Evolutionary conservation across 2,888 invertebrate species (phyloP), one percentile per base, ranked within the genome.

Genomic region (Heliconius hortense): DNA sequence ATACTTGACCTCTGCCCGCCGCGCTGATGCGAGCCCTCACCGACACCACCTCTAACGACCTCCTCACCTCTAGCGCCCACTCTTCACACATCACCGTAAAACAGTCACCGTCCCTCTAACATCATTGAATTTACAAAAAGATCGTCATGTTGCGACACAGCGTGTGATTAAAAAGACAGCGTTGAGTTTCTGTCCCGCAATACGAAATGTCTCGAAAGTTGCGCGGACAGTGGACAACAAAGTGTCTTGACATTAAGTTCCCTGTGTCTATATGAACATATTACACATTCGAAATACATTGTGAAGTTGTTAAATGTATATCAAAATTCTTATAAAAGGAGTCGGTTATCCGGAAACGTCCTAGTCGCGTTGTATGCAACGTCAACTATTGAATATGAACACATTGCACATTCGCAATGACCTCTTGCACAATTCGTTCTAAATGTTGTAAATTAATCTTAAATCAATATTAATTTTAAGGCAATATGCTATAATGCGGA

Each of bases 391-490:
- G 0, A 4, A 39, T 13, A 39, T 39, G 15, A 43, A 48, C n/a
- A 28, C 28, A 11, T 43, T 13, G 21, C 28, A 26, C 28, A 43
- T 18, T 21, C 67, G 21, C 28, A 48, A 21, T 26, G n/a, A 24
- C 18, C 8, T 28, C n/a, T 39, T 59, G n/a, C 56, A 31, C 59
- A 35, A 70, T 31, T 15, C 10, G 24, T 39, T 71, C 60, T 26
- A 60, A 35, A 43, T 60, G 21, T 39, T 26, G 60, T 60, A 24
- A 39, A 71, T 43, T 18, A 60, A 71, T 31, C 53, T 31, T 24
- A 26, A 39, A 39, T 39, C 60, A 26, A 60, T 71, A 71, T 60
- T 43, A 43, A 43, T 60, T 60, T 60, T 26, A 39, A 21, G 53
- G 48, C 31, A 68, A n/a, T 53, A 31, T n/a, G 31, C n/a, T 35